These are phyloP conservation scores for Helarctos malayanus DNA, from an alignment of 2,797 vertebrate species.

Conservation along the genomic window DNA sequence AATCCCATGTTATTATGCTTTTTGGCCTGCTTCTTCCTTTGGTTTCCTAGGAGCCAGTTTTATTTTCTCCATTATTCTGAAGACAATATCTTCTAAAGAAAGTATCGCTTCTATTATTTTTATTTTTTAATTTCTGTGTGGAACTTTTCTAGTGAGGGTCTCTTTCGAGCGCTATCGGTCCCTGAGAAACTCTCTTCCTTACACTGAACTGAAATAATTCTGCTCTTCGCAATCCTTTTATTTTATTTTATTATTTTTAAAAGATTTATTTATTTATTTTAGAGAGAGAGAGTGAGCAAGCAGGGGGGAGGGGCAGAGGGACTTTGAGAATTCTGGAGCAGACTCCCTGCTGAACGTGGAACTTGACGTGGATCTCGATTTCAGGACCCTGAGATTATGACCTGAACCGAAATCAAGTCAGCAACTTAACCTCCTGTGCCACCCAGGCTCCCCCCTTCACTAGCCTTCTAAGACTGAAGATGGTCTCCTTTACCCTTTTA, in stretches of 20 bases:
- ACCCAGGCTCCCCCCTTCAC: background rate
- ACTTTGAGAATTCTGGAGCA: background rate
- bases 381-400: background rate
- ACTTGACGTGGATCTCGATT: fast-evolving
- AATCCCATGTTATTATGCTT: background rate
- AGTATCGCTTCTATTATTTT: background rate
- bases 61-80: background rate
- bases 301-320: background rate
- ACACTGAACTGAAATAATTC: background rate
- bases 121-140: slow-evolving; percentile 32
- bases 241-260: background rate
- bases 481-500: background rate
- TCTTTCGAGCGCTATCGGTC: background rate
- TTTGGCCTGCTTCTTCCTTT: background rate
- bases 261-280: background rate
- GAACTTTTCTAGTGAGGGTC: background rate
- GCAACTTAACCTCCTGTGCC: background rate
- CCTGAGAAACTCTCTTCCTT: background rate
- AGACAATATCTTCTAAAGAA: slow-evolving; percentile 10
- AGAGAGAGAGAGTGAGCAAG: background rate
- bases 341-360: background rate
- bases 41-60: background rate
- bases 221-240: background rate
- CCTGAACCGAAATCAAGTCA: background rate
- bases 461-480: slow-evolving; percentile 3